Evolutionary conservation across 1,140 invertebrate species (phyloP).

Genomic region (Drosophila willistoni): DNA sequence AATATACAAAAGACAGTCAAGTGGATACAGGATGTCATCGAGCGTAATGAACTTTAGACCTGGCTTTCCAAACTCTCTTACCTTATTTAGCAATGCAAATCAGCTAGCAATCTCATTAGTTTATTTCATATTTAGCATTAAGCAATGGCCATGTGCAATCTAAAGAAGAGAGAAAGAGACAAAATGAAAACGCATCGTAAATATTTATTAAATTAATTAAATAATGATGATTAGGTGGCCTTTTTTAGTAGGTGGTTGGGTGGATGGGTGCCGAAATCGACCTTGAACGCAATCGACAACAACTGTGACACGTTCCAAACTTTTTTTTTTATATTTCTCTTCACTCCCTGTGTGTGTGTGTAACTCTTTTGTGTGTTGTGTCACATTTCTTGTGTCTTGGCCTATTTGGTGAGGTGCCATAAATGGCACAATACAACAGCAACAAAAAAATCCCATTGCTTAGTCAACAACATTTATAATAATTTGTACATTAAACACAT

Average conservation of each 20-base stretch:
- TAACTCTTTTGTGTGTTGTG: slow-evolving; percentile 54
- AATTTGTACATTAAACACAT: slow-evolving; percentile 79
- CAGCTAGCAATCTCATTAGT: slow-evolving; percentile 69
- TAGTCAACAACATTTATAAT: slow-evolving; percentile 43
- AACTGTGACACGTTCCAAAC: slow-evolving; percentile 49
- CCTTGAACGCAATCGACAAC: slow-evolving; percentile 52
- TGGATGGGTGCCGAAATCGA: slow-evolving; percentile 37
- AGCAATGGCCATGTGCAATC: slow-evolving; percentile 74
- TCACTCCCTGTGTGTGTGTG: slow-evolving; percentile 4
- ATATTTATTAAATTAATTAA: slow-evolving; percentile 75
- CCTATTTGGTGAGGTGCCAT: slow-evolving; percentile 71
- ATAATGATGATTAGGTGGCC: slow-evolving; percentile 41
- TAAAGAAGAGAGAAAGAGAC: slow-evolving; percentile 17
- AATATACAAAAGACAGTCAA: slow-evolving; percentile 88
- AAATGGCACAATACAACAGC: slow-evolving; percentile 71
- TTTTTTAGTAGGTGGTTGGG: slow-evolving; percentile 4
- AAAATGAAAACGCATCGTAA: slow-evolving; percentile 12
- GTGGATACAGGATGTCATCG: slow-evolving; percentile 87
- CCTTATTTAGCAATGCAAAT: slow-evolving; percentile 39
- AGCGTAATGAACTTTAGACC: slow-evolving; percentile 60
- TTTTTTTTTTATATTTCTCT: not conserved
- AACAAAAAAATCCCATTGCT: slow-evolving; percentile 11
- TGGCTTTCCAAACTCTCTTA: not conserved
- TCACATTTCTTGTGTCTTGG: slow-evolving; percentile 56
- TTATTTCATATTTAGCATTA: slow-evolving; percentile 66